Evolutionary conservation across 2,888 invertebrate species (phyloP).

Genomic region (Nomada lathburiana): DNA sequence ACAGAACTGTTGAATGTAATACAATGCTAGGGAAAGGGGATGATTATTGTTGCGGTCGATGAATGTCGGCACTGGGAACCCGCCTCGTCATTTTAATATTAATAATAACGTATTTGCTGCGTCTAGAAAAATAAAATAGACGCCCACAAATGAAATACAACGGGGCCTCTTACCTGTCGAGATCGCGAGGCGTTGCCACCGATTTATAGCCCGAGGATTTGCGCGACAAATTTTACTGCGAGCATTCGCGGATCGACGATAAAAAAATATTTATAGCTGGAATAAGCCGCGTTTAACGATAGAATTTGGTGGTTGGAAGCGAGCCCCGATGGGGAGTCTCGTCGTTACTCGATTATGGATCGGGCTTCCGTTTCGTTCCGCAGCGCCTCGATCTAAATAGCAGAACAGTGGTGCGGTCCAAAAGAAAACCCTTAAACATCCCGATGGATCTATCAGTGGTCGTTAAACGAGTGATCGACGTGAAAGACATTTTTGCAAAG

Average conservation of each 20-base stretch:
- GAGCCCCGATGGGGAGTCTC: background rate
- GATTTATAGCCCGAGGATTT: slow-evolving; percentile 68
- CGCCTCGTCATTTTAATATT: no score
- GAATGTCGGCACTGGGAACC: no score
- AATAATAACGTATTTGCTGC: no score
- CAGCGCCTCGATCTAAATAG: no score
- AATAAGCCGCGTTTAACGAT: slow-evolving; percentile 51
- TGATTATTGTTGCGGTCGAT: no score
- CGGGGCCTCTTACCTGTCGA: no score
- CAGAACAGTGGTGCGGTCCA: background rate
- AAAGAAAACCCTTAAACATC: slow-evolving; percentile 7
- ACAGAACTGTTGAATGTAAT: no score
- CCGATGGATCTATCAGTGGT: slow-evolving; percentile 34
- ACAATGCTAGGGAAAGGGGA: no score
- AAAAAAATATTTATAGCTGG: slow-evolving; percentile 61
- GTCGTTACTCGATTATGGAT: slow-evolving; percentile 36
- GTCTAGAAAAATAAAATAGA: no score
- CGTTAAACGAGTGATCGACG: slow-evolving; percentile 30
- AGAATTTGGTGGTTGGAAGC: slow-evolving; percentile 37
- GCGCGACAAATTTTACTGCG: slow-evolving; percentile 72
- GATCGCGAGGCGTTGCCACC: slow-evolving; percentile 21
- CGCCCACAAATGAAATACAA: no score
- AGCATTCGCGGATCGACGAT: slow-evolving; percentile 58
- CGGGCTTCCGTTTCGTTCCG: slow-evolving; percentile 12
- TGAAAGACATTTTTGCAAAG: background rate